Evolutionary conservation across 2,888 invertebrate species (phyloP).

Genomic region (Thyatira batis): DNA sequence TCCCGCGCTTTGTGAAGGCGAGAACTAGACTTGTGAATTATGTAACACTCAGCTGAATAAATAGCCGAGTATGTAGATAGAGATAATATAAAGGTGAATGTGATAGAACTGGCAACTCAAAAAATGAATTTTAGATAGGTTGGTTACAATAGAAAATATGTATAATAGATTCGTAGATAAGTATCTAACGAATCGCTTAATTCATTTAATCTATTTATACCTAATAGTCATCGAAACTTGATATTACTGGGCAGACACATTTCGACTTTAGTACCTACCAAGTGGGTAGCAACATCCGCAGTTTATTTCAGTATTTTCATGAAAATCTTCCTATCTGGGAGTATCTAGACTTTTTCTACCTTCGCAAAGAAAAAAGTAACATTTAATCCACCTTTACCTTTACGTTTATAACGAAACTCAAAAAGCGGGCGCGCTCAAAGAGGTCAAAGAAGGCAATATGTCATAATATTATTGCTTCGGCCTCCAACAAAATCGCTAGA

Average conservation of each 20-base stretch:
- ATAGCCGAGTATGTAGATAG: not conserved
- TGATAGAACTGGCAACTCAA: not conserved
- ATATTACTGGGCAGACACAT: too few species aligned
- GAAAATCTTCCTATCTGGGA: too few species aligned
- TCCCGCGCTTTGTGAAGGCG: slow-evolving; percentile 64
- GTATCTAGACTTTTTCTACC: too few species aligned
- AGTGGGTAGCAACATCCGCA: too few species aligned
- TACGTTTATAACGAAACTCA: slow-evolving; percentile 10
- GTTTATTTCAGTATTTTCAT: too few species aligned
- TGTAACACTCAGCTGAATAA: slow-evolving; percentile 30
- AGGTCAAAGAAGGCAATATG: slow-evolving; percentile 70
- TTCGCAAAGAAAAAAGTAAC: not conserved
- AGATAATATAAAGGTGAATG: not conserved
- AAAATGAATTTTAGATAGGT: not conserved
- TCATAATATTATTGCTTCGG: slow-evolving; percentile 79
- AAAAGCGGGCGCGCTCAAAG: slow-evolving; percentile 51
- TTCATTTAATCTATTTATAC: too few species aligned
- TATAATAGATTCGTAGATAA: too few species aligned
- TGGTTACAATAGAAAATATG: too few species aligned
- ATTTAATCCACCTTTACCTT: not conserved
- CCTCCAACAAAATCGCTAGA: slow-evolving; percentile 67
- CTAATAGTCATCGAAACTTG: too few species aligned
- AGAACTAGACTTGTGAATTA: slow-evolving; percentile 30
- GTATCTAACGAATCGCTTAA: too few species aligned
- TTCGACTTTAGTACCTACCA: too few species aligned